Evolutionary conservation across 2,797 vertebrate genomes (phyloP), one percentile per base, ranked within the genome.

Genomic region (Sternotherus odoratus): DNA sequence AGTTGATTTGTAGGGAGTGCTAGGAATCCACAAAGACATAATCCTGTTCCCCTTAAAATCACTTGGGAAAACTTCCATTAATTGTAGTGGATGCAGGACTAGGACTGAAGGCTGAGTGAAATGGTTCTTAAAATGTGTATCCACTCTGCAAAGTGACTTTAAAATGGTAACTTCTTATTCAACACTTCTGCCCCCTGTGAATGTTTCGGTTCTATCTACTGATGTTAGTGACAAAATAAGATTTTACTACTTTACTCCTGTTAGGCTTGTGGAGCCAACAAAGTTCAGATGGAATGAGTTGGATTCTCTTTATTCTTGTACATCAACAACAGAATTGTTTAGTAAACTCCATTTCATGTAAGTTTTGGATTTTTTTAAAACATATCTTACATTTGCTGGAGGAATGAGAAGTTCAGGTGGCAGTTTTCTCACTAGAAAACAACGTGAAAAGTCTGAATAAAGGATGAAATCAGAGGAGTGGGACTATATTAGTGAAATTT

Each of bases 391-490:
- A 6, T 46, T 7, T 75, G 3, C 43, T 28, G 30, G 72, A 48
- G 39, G 26, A 75, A 75, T 74, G 72, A 28, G 13, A 46, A 74
- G 7, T 15, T 75, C 72, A 75, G 72, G 26, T 48, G 24, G 46
- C 72, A 75, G 15, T 15, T 48, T 75, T 23, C 57, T 49, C 4
- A 9, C 33, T 46, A 17, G 46, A 23, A 69, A 39, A 56, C 2
- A 84, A 51, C 48, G 91, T 96, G 50, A 87, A 89, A 80, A 95
- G 92, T 95, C 88, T 90, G 50, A 95, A n/a, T 36, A 86, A 57
- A 12, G 24, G 5, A 63, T 91, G 88, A 72, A 95, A 94, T 96
- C 88, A 91, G 46, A 90, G 50, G 36, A 28, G 83, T 85, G 86
- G 63, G 36, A 89, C 87, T 57, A 82, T n/a, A 30, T 77, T 72